These are phyloP conservation scores for Anthoscopus minutus DNA, from an alignment of 2,113 vertebrate genomes.

Conservation along the genomic window DNA sequence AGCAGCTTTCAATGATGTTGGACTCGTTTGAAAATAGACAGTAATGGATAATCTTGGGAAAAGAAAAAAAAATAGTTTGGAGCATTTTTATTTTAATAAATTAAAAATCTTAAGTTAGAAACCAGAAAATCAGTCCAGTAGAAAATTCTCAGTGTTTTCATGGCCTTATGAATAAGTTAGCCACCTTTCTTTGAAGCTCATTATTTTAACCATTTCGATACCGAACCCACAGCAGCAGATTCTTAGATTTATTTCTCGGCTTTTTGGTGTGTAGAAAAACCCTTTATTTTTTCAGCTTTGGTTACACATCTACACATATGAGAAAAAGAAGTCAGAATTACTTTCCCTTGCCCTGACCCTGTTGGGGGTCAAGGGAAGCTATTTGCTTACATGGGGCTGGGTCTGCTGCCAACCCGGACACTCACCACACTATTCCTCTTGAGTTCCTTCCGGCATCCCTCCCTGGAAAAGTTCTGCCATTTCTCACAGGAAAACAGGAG, in stretches of 20 bases:
- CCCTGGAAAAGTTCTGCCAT: background rate
- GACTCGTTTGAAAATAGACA: background rate
- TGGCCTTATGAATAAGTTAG: background rate
- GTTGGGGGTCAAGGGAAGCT: no score
- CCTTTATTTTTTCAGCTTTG: background rate
- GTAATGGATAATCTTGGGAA: background rate
- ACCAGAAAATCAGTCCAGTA: background rate
- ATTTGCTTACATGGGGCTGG: background rate
- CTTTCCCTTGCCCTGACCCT: background rate
- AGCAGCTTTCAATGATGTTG: fast-evolving
- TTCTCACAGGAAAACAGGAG: background rate
- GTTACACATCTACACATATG: background rate
- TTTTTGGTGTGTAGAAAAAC: background rate
- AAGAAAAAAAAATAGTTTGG: background rate
- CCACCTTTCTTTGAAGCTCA: background rate
- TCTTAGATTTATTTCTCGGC: background rate
- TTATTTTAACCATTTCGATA: background rate
- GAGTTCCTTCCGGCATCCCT: background rate
- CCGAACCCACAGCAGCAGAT: background rate
- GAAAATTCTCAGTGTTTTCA: background rate
- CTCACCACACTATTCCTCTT: fast-evolving
- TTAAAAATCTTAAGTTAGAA: background rate
- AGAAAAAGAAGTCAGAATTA: background rate
- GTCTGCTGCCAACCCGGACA: fast-evolving
- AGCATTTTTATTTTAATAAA: background rate